Evolutionary conservation across 2,113 vertebrate genomes (phyloP), one percentile per base, ranked within the genome.

Genomic region (Eudorcas thomsonii): DNA sequence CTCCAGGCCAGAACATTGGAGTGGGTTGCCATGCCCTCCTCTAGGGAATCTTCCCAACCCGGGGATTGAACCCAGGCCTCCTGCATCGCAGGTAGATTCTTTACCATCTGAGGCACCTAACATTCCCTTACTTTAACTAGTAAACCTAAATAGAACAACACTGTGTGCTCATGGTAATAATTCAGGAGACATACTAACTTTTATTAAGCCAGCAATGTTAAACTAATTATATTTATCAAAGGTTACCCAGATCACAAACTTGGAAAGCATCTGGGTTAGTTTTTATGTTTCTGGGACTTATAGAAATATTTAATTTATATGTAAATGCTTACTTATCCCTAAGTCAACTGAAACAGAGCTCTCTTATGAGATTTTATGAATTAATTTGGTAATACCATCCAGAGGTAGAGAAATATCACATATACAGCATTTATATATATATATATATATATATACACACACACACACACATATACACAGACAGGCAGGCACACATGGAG

Each of bases 241-340:
- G 62, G 3, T 39, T 59, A 25, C 25, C 93, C 62, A 33, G 36
- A 54, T 36, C 87, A 17, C 45, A 84, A 50, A 84, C 60, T 28
- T 25, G 16, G 71, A 39, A 84, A 74, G 33, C 43, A 7, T 59
- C 33, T 57, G 12, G 17, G 87, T 60, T 90, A 36, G 10, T 84
- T 23, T 55, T 39, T 74, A 25, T 52, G 59, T 83, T 74, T 74
- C 87, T 60, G 78, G 80, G 50, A 84, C 26, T 84, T 84, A 59
- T 19, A 33, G 64, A 67, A 83, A 84, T 84, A 33, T 74, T 90
- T 95, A 74, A 95, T 95, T 84, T 90, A 39, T 60, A 84, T 74
- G 93, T 33, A 90, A 95, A 84, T 74, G 52, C 33, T 74, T 90
- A 71, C 8, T 25, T 74, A 33, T 59, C 83, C 59, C 43, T 59